A percentile compares a stretch with the other conserved stretches of the same genome.
phyloP scores from a whole-genome alignment of 2,797 vertebrate genomes.

The Semaprochilodus insignis region DNA sequence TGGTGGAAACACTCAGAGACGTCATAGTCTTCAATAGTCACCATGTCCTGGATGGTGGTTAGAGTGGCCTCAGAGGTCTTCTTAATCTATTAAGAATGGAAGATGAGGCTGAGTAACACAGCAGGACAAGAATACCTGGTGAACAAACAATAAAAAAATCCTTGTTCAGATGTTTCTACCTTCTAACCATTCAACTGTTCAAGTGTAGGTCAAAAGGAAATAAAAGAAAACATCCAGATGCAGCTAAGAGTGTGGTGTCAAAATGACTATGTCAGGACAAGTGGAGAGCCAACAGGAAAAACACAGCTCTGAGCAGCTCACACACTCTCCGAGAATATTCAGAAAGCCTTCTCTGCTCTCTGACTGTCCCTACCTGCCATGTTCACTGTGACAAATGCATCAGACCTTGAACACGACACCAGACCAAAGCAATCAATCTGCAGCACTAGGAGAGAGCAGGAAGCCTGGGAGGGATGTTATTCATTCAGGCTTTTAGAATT shows the following conservation, averaged over 20 bases:
- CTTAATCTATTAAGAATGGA: conserved; percentile 83
- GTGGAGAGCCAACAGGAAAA: not conserved
- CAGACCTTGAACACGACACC: conserved; percentile 57
- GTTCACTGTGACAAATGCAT: conserved; percentile 48
- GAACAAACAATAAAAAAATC: not conserved
- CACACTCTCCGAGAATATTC: conserved; percentile 11
- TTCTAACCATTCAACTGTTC: not conserved
- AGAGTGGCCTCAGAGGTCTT: conserved; percentile 97
- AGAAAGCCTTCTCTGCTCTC: conserved; percentile 41
- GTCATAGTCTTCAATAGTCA: conserved; percentile 97
- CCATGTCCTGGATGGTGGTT: conserved; percentile 98
- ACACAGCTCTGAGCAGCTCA: conserved; percentile 30
- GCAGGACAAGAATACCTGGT: not conserved
- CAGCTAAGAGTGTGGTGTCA: not conserved
- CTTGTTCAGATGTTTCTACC: not conserved
- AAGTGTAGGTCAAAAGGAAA: not conserved
- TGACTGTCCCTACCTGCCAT: conserved; percentile 46
- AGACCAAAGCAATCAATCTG: conserved; percentile 65
- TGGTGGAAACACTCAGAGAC: conserved; percentile 99
- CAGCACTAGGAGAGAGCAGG: conserved; percentile 58
- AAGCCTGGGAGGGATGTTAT: conserved; percentile 40
- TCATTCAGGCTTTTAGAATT: conserved; percentile 66
- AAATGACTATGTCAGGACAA: not conserved
- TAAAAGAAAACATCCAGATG: not conserved
- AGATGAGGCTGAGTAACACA: not conserved